These are phyloP conservation scores for Zosterops lateralis DNA, from an alignment of 2,113 vertebrate genomes.

Conservation along the genomic window DNA sequence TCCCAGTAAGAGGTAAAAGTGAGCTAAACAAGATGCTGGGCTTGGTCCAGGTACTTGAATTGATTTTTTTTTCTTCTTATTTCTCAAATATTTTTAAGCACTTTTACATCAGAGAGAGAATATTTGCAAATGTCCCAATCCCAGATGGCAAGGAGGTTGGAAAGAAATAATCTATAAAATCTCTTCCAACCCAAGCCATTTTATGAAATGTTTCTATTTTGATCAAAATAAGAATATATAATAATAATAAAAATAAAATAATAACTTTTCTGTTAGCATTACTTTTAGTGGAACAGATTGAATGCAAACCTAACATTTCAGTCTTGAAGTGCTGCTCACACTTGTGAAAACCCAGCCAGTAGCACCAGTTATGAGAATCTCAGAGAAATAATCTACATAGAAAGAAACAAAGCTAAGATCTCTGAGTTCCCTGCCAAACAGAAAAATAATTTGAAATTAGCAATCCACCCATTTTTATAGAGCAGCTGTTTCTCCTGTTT, in stretches of 20 bases:
- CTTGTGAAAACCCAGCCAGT: not conserved
- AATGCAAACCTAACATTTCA: not conserved
- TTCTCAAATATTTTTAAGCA: not conserved
- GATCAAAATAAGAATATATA: not conserved
- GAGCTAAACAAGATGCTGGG: accelerated
- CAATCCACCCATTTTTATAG: not conserved
- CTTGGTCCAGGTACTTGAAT: not conserved
- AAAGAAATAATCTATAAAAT: not conserved
- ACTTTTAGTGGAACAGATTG: not conserved
- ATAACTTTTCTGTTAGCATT: not conserved
- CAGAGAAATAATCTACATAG: not conserved
- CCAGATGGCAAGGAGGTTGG: too few species aligned
- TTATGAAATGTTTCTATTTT: not conserved
- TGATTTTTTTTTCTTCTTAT: not conserved
- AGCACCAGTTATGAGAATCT: not conserved
- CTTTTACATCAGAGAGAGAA: not conserved
- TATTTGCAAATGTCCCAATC: not conserved
- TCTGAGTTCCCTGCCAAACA: not conserved
- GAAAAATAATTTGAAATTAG: not conserved
- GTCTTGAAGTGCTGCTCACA: not conserved
- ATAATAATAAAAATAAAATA: not conserved
- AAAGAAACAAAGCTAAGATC: not conserved
- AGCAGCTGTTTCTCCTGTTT: not conserved
- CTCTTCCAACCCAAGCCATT: not conserved
- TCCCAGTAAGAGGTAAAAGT: not conserved